phyloP scores from a whole-genome alignment of 2,888 invertebrate genomes.

The Druceiella hillmani region DNA sequence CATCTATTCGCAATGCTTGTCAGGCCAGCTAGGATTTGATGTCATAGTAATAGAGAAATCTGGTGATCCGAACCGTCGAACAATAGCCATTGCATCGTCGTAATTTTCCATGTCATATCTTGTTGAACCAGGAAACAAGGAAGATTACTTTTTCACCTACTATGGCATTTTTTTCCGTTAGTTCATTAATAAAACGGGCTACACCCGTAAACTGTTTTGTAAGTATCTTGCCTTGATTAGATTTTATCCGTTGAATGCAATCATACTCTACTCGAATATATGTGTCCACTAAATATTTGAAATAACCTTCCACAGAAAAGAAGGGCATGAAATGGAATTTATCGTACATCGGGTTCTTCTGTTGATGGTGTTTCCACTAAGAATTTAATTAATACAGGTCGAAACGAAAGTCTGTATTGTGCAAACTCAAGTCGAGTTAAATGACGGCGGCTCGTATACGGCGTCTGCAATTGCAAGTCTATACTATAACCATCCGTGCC shows the following conservation, averaged over 20 bases:
- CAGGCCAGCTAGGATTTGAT: slow-evolving; percentile 26
- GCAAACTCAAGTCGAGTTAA: slow-evolving; percentile 19
- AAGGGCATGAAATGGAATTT: slow-evolving; percentile 18
- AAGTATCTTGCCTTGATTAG: slow-evolving; percentile 18
- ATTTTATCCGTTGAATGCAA: slow-evolving; percentile 19
- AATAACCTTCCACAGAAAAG: slow-evolving; percentile 15
- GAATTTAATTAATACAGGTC: slow-evolving; percentile 17
- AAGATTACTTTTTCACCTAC: slow-evolving; percentile 20
- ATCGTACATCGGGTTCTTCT: slow-evolving; percentile 17
- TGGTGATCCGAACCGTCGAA: slow-evolving; percentile 20
- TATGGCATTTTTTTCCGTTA: slow-evolving; percentile 17
- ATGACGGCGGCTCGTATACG: slow-evolving; percentile 18
- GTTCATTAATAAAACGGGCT: slow-evolving; percentile 17
- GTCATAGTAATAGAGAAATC: slow-evolving; percentile 24
- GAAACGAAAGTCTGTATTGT: slow-evolving; percentile 19
- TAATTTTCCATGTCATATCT: slow-evolving; percentile 18
- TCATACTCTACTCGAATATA: slow-evolving; percentile 17
- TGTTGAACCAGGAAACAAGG: slow-evolving; percentile 16
- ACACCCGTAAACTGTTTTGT: slow-evolving; percentile 20
- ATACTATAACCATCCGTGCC: slow-evolving; percentile 20
- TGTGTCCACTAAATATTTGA: slow-evolving; percentile 17
- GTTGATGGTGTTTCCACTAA: slow-evolving; percentile 15
- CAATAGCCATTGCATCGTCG: slow-evolving; percentile 23
- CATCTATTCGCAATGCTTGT: slow-evolving; percentile 20
- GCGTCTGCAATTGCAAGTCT: slow-evolving; percentile 18